Evolutionary conservation across 92 coral and sea anemone species (phyloP).

Genomic region (Zoanthus solanderi): DNA sequence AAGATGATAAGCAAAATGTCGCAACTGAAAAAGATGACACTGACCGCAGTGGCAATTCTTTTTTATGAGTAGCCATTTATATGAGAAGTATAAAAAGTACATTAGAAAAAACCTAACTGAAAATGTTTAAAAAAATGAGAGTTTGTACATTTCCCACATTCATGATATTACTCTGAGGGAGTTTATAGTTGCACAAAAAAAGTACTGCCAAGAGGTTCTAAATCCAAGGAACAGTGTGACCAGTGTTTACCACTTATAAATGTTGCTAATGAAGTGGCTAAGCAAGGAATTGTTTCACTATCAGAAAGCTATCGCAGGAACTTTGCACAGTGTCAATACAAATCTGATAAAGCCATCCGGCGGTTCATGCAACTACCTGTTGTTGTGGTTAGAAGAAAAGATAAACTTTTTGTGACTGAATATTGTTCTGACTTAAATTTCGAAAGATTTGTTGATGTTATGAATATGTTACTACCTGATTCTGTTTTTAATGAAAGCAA

Average conservation of each 20-base stretch:
- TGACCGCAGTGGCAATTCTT: not conserved
- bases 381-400: slow-evolving; percentile 60
- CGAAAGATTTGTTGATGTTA: slow-evolving; percentile 48
- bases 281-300: slow-evolving; percentile 41
- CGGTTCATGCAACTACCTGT: slow-evolving; percentile 73
- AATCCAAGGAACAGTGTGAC: not conserved
- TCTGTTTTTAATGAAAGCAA: slow-evolving; percentile 1
- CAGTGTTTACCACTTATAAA: slow-evolving; percentile 36
- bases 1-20: not conserved
- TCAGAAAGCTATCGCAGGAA: slow-evolving; percentile 40
- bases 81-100: slow-evolving; percentile 59
- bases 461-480: slow-evolving; percentile 50
- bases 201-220: slow-evolving; percentile 56
- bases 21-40: not conserved
- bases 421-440: slow-evolving; percentile 34
- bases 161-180: slow-evolving; percentile 56
- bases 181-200: slow-evolving; percentile 50
- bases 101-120: slow-evolving; percentile 58
- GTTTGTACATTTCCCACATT: slow-evolving; percentile 43
- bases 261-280: slow-evolving; percentile 56
- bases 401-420: slow-evolving; percentile 56
- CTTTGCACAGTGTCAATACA: slow-evolving; percentile 39
- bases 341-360: slow-evolving; percentile 66
- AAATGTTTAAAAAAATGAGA: slow-evolving; percentile 29
- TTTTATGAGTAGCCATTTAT: not conserved